A percentile compares a stretch with the other conserved stretches of the same genome.
Evolutionary conservation across 1,140 invertebrate species (phyloP).

Genomic region (Drosophila aff.): DNA sequence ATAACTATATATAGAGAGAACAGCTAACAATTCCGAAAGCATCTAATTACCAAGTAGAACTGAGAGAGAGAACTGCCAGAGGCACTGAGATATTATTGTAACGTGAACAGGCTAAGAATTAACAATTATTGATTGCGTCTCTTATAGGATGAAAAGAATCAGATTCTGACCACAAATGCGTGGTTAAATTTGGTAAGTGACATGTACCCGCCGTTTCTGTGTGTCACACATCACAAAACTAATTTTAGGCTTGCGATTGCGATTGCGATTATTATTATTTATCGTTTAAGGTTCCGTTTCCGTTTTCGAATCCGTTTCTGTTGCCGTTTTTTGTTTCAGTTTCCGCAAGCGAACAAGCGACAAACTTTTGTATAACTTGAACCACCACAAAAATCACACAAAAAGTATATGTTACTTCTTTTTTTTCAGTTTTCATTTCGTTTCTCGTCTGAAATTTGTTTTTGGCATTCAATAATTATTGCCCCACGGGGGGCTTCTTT

Average conservation of each 20-base stretch:
- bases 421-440: conserved; percentile 24
- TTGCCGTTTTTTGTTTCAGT: conserved; percentile 20
- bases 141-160: conserved; percentile 92
- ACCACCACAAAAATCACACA: conserved; percentile 56
- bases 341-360: conserved; percentile 58
- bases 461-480: conserved; percentile 57
- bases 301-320: conserved; percentile 6
- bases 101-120: conserved; percentile 44
- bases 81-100: conserved; percentile 18
- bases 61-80: conserved; percentile 25
- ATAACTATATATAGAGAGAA: neutral
- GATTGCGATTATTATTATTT: conserved; percentile 22
- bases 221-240: conserved; percentile 56
- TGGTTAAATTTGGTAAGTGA: conserved; percentile 98
- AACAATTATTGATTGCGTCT: conserved; percentile 79
- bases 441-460: conserved; percentile 45
- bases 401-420: conserved; percentile 12
- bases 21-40: conserved; percentile 41
- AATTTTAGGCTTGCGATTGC: conserved; percentile 50
- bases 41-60: conserved; percentile 39
- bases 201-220: conserved; percentile 86
- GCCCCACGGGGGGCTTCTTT: conserved; percentile 44
- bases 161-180: conserved; percentile 97
- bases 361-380: conserved; percentile 47
- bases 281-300: conserved; percentile 34